Evolutionary conservation across 2,888 invertebrate species (phyloP), one percentile per base, ranked within the genome.

Genomic region (Alitta virens): DNA sequence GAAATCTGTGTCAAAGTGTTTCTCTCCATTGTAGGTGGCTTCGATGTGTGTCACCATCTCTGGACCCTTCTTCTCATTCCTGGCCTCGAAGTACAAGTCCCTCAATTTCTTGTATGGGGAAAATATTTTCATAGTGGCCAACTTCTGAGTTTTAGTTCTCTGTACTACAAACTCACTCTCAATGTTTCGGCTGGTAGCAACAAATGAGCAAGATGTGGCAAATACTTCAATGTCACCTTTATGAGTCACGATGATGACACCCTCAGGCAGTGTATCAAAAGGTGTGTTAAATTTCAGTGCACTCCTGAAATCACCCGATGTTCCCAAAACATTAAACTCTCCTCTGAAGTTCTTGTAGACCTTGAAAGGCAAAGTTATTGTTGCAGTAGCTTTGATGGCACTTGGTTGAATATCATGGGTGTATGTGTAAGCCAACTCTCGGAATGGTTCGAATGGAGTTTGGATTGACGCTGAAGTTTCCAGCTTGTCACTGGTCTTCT

Each of bases 201-300:
- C 46, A 33, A 59, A 24, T 14, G 33, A 38, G 14, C 25, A 46
- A 3, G 46, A 9, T 23, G 63, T 50, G 16, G 54, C 52, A 61
- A 68, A 61, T 54, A 57, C 55, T 26, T 62, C 46, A 3, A 68
- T 53, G 16, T 3, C 21, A 12, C 66, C 66, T 27, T 18, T 27
- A 51, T 66, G 66, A 24, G 23, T 56, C 26, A 52, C 7, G 24
- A n/a, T 38, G 7, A 27, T 43, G 24, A 27, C 38, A 50, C 40
- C 49, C 1, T 43, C 33, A 18, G 25, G n/a, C 18, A 18, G n/a
- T 9, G 46, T n/a, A 18, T 46, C 46, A 21, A 46, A 46, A 18
- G 46, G 46, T 9, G 46, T 46, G 21, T 21, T 46, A 3, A 46
- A 7, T 26, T 50, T 54, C 21, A 56, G n/a, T 21, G 50, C 40